Base-by-base conservation (phyloP, 2,113 vertebrate species). In the Mesocricetus auratus region DNA sequence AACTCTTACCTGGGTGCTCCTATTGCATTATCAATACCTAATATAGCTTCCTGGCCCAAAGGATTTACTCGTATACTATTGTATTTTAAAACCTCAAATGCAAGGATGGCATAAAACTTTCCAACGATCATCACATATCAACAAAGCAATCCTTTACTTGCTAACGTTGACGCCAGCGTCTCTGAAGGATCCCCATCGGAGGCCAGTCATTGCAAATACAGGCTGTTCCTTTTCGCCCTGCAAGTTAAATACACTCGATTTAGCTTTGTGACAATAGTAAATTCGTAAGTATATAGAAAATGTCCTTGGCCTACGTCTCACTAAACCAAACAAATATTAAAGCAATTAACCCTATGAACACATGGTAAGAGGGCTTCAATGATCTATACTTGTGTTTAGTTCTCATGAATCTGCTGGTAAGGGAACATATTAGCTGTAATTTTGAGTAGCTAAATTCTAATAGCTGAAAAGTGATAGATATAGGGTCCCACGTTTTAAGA, bases 171-270 rank as follows among this genome's bases (percentile, higher is more conserved):
- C 97, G 69, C 98, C 99, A 31, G 99, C 99, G 64, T 99, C 99
- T 98, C 99, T 98, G 96, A 99, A 99, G 96, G 99, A 99, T 21
- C 99, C 99, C 99, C 99, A 99, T 82, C 99, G 99, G 78, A 99
- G 98, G 86, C 99, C 98, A n/a, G 98, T 99, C 96, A 99, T 96
- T 66, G 99, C 99, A 97, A 99, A 99, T 90, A 99, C 99, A 0
- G 99, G 99, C 97, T 99, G 99, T 5, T 99, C 99, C 93, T 99
- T 99, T 96, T 99, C 99, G 79, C 99, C 99, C 99, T 99, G 95
- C 17, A 97, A 95, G 50, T 81, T 36, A 95, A 98, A 97, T 39
- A 97, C 97, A 96, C 45, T 45, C 62, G 66, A 71, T 96, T 5
- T 90, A 94, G 68, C 60, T 73, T 45, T 47, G 31, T n/a, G 47